Evolutionary conservation across 2,888 invertebrate species (phyloP).

Genomic region (Drosophila anceps): DNA sequence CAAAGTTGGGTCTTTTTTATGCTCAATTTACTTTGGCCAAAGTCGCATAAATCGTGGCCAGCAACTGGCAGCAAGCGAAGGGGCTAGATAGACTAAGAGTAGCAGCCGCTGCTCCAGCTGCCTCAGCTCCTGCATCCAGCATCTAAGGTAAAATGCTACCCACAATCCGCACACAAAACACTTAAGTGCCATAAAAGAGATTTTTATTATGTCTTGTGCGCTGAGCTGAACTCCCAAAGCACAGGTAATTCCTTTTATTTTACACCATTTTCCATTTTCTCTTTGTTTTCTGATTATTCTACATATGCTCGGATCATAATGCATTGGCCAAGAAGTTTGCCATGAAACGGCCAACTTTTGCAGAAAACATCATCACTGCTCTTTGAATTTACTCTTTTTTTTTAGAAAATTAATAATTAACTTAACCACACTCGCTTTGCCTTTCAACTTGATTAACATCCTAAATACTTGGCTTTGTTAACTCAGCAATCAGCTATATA

Average conservation of each 20-base stretch:
- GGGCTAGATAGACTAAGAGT: slow-evolving; percentile 25
- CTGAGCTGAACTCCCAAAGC: slow-evolving; percentile 52
- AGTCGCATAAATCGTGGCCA: slow-evolving; percentile 74
- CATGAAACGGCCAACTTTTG: background rate
- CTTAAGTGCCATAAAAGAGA: slow-evolving; percentile 82
- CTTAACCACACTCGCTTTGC: background rate
- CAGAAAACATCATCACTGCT: background rate
- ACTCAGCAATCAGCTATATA: background rate
- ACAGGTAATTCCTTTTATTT: slow-evolving; percentile 54
- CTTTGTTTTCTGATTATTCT: slow-evolving; percentile 18
- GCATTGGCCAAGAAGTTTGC: slow-evolving; percentile 22
- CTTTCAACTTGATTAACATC: background rate
- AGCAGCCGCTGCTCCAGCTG: slow-evolving; percentile 23
- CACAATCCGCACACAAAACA: slow-evolving; percentile 80
- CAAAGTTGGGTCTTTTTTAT: slow-evolving; percentile 73
- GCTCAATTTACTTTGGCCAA: slow-evolving; percentile 81
- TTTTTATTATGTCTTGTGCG: slow-evolving; percentile 79
- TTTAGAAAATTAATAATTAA: background rate
- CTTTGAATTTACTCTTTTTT: background rate
- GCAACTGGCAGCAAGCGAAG: slow-evolving; percentile 28
- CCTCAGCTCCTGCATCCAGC: slow-evolving; percentile 38
- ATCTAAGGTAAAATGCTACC: slow-evolving; percentile 75
- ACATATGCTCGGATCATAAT: slow-evolving; percentile 24
- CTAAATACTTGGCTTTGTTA: background rate
- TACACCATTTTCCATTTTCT: slow-evolving; percentile 21